Conservation (phyloP, 1,140 invertebrate genomes). For the Drosophila lowei region DNA sequence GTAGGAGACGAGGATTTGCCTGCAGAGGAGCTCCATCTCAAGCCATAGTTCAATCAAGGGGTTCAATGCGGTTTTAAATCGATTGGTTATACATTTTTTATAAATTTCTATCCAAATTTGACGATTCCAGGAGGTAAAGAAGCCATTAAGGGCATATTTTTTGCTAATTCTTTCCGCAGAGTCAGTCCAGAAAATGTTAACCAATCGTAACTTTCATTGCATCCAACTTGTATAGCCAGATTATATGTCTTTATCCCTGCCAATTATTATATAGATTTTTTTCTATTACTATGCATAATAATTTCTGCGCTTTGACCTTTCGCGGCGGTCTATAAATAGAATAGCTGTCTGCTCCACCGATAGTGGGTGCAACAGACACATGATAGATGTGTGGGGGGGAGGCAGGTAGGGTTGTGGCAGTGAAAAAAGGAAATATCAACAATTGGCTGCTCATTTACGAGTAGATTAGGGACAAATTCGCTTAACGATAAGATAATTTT, state of each 20-base stretch:
- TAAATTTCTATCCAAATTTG: no score
- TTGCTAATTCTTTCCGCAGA: no score
- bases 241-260: neutral
- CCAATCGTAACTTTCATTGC: no score
- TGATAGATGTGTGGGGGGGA: neutral
- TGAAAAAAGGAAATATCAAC: conserved; percentile 44
- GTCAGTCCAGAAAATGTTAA: no score
- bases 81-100: no score
- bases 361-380: conserved; percentile 12
- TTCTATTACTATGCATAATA: conserved; percentile 16
- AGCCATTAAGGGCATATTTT: no score
- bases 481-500: conserved; percentile 68
- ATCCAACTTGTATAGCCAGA: no score
- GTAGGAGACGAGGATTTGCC: no score
- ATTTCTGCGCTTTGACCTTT: conserved; percentile 34
- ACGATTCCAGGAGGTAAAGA: no score
- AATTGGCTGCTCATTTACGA: conserved; percentile 46
- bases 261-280: conserved; percentile 18
- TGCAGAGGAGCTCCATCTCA: no score
- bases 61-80: no score
- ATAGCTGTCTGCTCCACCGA: conserved; percentile 1
- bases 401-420: neutral
- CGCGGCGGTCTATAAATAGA: conserved; percentile 25
- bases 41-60: no score
- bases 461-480: conserved; percentile 49